Percentiles rank a stretch among this genome's conserved stretches.
These are phyloP conservation scores for Callitettix versicolor DNA, from an alignment of 1,140 invertebrate species.

Conservation along the genomic window DNA sequence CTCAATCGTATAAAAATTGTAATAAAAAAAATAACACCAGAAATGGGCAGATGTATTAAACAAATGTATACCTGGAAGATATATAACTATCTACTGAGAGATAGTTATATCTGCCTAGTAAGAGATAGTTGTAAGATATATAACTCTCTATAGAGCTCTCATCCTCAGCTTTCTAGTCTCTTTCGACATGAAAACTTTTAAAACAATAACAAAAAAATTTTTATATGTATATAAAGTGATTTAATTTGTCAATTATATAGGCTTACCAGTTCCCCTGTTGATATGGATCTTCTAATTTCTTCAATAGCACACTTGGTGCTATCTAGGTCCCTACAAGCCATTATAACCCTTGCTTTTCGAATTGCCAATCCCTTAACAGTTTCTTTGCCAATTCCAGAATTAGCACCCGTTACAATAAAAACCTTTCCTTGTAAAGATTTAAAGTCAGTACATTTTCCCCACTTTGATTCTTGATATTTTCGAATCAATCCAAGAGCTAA, in stretches of 20 bases:
- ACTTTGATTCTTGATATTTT: conserved; percentile 37
- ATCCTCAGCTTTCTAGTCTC: too few species aligned
- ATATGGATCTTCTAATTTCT: conserved; percentile 45
- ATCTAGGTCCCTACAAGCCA: conserved; percentile 57
- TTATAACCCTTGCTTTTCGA: conserved; percentile 55
- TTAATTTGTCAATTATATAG: background rate
- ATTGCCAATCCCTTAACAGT: conserved; percentile 53
- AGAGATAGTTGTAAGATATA: too few species aligned
- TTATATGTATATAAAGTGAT: too few species aligned
- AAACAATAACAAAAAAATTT: too few species aligned
- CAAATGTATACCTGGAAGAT: too few species aligned
- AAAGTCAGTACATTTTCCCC: conserved; percentile 37
- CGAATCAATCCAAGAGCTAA: conserved; percentile 34
- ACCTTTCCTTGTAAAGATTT: conserved; percentile 43
- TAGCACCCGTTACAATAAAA: conserved; percentile 68
- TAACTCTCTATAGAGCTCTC: too few species aligned
- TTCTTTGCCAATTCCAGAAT: conserved; percentile 68
- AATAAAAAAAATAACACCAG: too few species aligned
- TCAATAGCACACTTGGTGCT: conserved; percentile 45
- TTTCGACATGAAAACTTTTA: too few species aligned
- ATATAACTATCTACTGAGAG: too few species aligned
- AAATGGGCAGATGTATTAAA: too few species aligned
- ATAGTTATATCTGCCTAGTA: too few species aligned
- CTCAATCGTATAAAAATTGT: too few species aligned
- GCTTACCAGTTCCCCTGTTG: conserved; percentile 47